phyloP scores from a whole-genome alignment of 2,797 vertebrate genomes.

The Eulemur albifrons region DNA sequence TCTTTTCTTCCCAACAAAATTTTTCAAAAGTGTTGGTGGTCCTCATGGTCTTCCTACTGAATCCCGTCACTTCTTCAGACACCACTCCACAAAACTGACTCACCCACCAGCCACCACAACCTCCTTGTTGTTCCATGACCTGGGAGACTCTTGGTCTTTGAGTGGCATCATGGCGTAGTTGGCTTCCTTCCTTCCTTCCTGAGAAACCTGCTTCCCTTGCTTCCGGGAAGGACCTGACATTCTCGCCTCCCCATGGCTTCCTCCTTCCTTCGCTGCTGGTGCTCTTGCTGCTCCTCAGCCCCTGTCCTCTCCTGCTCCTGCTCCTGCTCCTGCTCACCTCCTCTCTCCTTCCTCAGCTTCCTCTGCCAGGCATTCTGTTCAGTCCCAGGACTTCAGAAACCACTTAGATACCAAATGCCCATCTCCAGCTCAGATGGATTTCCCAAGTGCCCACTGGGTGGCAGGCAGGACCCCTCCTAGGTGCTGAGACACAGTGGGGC shows the following conservation, averaged over 20 bases:
- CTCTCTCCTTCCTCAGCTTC: background rate
- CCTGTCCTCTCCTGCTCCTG: too few relatives aligned
- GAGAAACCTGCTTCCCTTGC: background rate
- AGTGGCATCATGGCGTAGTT: too few relatives aligned
- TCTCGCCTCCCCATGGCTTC: background rate
- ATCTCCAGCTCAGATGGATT: too few relatives aligned
- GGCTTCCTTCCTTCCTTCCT: background rate
- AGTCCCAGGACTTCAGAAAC: background rate
- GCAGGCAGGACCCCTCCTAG: background rate
- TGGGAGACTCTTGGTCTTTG: fast-evolving
- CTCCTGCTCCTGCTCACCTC: background rate
- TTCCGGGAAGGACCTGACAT: background rate
- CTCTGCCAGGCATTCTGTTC: background rate
- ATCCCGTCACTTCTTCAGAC: background rate
- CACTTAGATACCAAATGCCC: background rate
- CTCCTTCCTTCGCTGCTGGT: background rate
- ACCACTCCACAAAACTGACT: background rate
- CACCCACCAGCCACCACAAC: background rate
- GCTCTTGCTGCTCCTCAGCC: background rate
- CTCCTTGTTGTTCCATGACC: fast-evolving
- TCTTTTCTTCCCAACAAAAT: background rate
- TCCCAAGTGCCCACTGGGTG: background rate
- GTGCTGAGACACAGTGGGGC: background rate
- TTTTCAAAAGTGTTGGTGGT: background rate
- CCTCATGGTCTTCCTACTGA: background rate